Base-by-base conservation (phyloP, 2,113 vertebrate species). In the Thymallus thymallus region DNA sequence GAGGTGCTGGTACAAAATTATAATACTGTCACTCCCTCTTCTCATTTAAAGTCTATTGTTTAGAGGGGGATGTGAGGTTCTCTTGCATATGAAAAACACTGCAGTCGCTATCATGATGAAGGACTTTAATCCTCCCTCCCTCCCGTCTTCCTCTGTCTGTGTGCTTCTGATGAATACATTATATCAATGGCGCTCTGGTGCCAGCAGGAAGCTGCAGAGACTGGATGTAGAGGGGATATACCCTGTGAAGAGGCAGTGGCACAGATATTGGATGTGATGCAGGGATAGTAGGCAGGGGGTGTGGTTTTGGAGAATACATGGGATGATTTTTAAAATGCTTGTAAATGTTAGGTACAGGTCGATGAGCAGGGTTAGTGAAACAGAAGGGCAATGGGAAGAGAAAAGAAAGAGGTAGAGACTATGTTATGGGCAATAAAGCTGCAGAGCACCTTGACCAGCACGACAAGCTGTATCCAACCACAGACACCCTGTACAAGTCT, bases 91-190 rank as follows among this genome's bases (percentile, higher is more conserved):
- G 73, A 87, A 83, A 82, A 66, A 84, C 81, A 62, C 87, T 85
- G 86, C 85, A 86, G 86, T 88, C 81, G 74, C 82, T 82, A 83
- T 85, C 83, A 64, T 12, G 35, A 41, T 41, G 35, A 41, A 41
- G 35, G 35, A 41, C 35, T 41, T 84, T 83, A 85, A 81, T 84
- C 74, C 63, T 65, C 76, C 77, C 76, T 74, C 75, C 77, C 76
- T 72, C 72, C 46, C 41, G 69, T 76, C 68, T 77, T 46, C 82
- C 83, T 65, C 76, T 10, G 35, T 41, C 35, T 80, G 51, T 68
- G 64, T 68, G 78, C 76, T 86, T 82, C 62, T 75, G 78, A 76
- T 77, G 84, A 88, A 88, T 86, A 87, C 80, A 85, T 89, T 85
- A 80, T 85, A 82, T 79, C 76, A 71, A 84, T 72, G 73, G 74